These are phyloP conservation scores for Prionchulus punctatus DNA, from an alignment of 2,888 invertebrate genomes.

Conservation along the genomic window DNA sequence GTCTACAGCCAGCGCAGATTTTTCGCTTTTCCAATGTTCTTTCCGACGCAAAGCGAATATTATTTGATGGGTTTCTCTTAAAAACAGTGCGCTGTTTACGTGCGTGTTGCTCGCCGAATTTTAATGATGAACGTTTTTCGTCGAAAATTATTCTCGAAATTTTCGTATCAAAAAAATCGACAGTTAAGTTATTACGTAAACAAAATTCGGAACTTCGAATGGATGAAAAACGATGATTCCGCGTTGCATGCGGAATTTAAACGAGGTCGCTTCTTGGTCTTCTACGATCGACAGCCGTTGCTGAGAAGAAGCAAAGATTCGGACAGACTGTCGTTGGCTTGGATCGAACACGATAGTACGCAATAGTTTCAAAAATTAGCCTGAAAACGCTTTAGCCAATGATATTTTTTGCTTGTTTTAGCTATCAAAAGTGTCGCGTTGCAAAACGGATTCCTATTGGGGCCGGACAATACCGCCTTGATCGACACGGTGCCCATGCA, in stretches of 20 bases:
- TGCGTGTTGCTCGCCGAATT: background rate
- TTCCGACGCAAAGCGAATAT: too few species aligned
- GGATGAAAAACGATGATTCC: background rate
- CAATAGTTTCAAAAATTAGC: background rate
- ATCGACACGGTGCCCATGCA: constrained; percentile 2
- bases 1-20: too few species aligned
- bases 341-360: background rate
- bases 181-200: background rate
- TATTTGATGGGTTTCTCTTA: too few species aligned
- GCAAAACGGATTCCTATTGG: background rate
- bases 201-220: background rate
- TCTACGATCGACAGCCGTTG: background rate
- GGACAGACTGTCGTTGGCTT: background rate
- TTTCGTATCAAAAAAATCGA: too few species aligned
- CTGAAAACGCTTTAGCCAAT: background rate
- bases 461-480: background rate
- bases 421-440: background rate
- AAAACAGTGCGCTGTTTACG: too few species aligned
- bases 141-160: too few species aligned
- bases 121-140: background rate
- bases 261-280: background rate
- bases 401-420: background rate
- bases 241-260: constrained; percentile 4
- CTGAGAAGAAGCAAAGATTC: background rate
- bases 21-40: too few species aligned